Evolutionary conservation across 2,888 invertebrate species (phyloP), one percentile per base, ranked within the genome.

Genomic region (Drosophila tanythrix): DNA sequence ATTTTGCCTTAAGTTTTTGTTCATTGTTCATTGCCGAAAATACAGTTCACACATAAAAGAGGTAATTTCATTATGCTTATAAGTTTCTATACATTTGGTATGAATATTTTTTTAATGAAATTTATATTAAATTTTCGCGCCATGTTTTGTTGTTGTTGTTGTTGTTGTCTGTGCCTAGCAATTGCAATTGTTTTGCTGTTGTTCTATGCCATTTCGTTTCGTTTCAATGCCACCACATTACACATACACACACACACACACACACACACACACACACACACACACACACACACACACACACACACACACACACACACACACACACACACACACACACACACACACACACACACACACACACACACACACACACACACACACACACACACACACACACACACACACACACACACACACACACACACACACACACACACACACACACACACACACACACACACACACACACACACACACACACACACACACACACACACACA

Each of bases 41-140:
- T 48, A 27, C 43, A 76, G 55, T 63, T 76, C 51, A 63, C 46
- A 48, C 57, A 77, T 77, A 58, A 73, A 64, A 57, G 67, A 76
- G 76, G 73, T 76, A 77, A 58, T 76, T 76, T 50, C 29, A 62
- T 65, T 50, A 55, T 46, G 43, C 46, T 46, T 31, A 53, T n/a
- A 13, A 52, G 15, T 58, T 58, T n/a, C 11, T 3, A 50, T 31
- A 38, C 3, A 38, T 40, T 35, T 13, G 46, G 3, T 8, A 15
- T 25, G 6, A 38, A 27, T 57, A 21, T 40, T 35, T 53, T 35
- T 48, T 50, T 18, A 8, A 10, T 56, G 35, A 29, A 51, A 13
- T 33, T 51, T 46, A 27, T 35, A 25, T 52, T 61, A 3, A 15
- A 46, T 48, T 55, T 21, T 58, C 61, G 2, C n/a, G 31, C 25